Evolutionary conservation across 2,888 invertebrate species (phyloP), one percentile per base, ranked within the genome.

Genomic region (Watsonalla cultraria): DNA sequence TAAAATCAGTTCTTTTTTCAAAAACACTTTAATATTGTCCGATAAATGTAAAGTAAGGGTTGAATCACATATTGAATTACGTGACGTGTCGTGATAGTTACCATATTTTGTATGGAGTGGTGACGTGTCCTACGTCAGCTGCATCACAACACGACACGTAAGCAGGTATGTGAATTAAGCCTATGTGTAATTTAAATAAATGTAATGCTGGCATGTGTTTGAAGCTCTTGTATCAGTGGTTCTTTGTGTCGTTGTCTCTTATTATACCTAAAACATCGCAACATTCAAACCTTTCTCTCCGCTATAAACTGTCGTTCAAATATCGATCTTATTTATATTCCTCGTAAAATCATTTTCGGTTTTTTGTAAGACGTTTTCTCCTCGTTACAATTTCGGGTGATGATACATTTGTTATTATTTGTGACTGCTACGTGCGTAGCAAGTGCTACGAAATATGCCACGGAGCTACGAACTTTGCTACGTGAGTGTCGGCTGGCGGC

Each of bases 161-260:
- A 24, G 24, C 2, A 1, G 24, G 24, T 24, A 24, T 24, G 24
- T 24, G 24, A 51, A 61, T 54, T 54, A 53, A 47, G 9, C n/a
- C 52, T 51, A 47, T 55, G 56, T 53, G 47, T 54, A 59, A 24
- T 24, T 24, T 57, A 62, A 58, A 57, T 54, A 51, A 54, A 57
- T 54, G 52, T 53, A 74, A 77, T 75, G 76, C 68, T 78, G 78
- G 72, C 70, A 65, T 68, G 83, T 81, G 82, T 75, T 67, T 62
- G 74, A 86, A 89, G 90, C 88, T 89, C 88, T 87, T 79, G 85
- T 84, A 81, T 79, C 53, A 65, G 77, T 83, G 78, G 71, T 75
- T 66, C 60, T 63, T 61, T 66, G 87, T 89, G 89, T 90, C 90
- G 90, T 90, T 89, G 88, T 86, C 87, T 87, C 87, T 86, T 83